phyloP scores from a whole-genome alignment of 1,140 invertebrate genomes.

The Drosophila parvula region DNA sequence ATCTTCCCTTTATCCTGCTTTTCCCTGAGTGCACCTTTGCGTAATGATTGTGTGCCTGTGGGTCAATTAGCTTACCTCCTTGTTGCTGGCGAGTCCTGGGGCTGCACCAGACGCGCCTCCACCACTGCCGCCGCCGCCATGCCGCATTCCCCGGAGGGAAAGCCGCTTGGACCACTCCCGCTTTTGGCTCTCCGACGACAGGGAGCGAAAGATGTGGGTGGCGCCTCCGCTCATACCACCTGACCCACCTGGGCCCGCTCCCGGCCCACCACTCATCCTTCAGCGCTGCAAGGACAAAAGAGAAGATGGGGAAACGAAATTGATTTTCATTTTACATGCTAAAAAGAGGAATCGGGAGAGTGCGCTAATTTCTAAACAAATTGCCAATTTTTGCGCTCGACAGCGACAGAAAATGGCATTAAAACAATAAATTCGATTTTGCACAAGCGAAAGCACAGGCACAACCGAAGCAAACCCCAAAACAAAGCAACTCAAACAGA shows the following conservation, averaged over 20 bases:
- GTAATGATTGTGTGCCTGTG: slow-evolving; percentile 37
- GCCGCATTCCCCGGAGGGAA: slow-evolving; percentile 86
- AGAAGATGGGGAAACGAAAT: slow-evolving; percentile 46
- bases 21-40: slow-evolving; percentile 7
- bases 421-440: slow-evolving; percentile 82
- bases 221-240: slow-evolving; percentile 23
- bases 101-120: slow-evolving; percentile 14
- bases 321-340: slow-evolving; percentile 77
- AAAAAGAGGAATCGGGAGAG: slow-evolving; percentile 43
- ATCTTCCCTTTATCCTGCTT: not conserved
- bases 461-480: slow-evolving; percentile 28
- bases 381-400: slow-evolving; percentile 76
- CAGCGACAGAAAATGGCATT: slow-evolving; percentile 77
- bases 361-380: slow-evolving; percentile 81
- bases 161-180: slow-evolving; percentile 86
- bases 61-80: slow-evolving; percentile 75
- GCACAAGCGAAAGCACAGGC: slow-evolving; percentile 45
- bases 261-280: slow-evolving; percentile 23
- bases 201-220: slow-evolving; percentile 82
- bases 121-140: slow-evolving; percentile 49
- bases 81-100: slow-evolving; percentile 46
- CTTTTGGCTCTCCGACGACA: slow-evolving; percentile 85
- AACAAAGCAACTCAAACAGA: slow-evolving; percentile 46
- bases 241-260: slow-evolving; percentile 44
- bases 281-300: slow-evolving; percentile 45